phyloP scores from a whole-genome alignment of 2,888 invertebrate genomes.

The Hydrotaea cyrtoneurina region DNA sequence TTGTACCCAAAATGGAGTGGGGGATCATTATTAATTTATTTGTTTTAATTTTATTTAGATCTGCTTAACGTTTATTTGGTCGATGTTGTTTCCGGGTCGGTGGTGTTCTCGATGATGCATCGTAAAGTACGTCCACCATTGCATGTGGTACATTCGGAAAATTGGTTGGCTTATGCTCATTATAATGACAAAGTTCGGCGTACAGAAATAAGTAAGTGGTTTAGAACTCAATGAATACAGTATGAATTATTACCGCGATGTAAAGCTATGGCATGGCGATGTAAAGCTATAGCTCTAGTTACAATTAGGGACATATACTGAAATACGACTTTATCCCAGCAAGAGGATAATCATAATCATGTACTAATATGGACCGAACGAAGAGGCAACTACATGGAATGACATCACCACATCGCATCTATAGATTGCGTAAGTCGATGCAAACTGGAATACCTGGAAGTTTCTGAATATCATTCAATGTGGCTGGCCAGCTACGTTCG shows the following conservation, averaged over 20 bases:
- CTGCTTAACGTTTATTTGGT: conserved; percentile 92
- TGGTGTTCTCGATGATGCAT: conserved; percentile 92
- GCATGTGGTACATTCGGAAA: conserved; percentile 96
- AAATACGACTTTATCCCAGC: no score
- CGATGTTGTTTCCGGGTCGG: conserved; percentile 93
- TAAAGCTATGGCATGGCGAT: no score
- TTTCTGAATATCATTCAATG: no score
- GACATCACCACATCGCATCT: no score
- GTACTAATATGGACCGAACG: no score
- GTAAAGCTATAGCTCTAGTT: background rate
- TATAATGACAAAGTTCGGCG: conserved; percentile 96
- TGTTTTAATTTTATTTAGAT: conserved; percentile 81
- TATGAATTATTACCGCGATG: background rate
- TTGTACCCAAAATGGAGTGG: background rate
- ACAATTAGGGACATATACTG: no score
- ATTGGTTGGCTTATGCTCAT: conserved; percentile 97
- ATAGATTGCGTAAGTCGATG: no score
- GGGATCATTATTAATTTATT: background rate
- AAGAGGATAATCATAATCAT: no score
- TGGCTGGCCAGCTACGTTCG: no score
- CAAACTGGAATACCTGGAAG: no score
- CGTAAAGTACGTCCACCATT: conserved; percentile 92
- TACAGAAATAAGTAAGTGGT: conserved; percentile 87
- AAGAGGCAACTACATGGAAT: no score
- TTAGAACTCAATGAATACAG: background rate